Base-by-base conservation (phyloP, 2,797 vertebrate species). In the Chrosomus eos region DNA sequence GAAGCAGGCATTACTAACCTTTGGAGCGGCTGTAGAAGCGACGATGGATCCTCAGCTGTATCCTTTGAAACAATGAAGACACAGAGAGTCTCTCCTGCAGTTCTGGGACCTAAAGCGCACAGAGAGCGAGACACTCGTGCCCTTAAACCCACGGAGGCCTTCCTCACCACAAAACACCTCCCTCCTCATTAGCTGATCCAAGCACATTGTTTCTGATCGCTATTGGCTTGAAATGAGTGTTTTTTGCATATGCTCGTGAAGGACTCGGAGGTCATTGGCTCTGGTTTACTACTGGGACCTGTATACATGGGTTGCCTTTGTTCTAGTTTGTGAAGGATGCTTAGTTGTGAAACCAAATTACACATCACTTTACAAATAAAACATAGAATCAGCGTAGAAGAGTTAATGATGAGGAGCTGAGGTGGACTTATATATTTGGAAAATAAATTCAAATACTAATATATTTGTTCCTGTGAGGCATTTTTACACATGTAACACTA, bases 141-240 rank as follows among this genome's bases (percentile, higher is more conserved):
- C 92, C 89, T 93, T 90, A 94, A 94, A 91, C 89, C 94, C 90
- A 87, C 36, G 78, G 93, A 94, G 94, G 92, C 87, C 62, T 64
- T 64, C 28, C 28, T 64, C 7, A 3, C 62, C 82, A 88, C 85
- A 53, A 78, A 91, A 75, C 80, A 89, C 93, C 94, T 93, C 93
- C 94, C 92, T 89, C 88, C 89, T 93, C 92, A 94, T 94, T 93
- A 93, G 93, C 89, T 92, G 92, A 93, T 93, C 91, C 93, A 91
- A 92, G 92, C 93, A 91, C 79, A 93, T 94, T 67, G 93, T 93
- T 91, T 85, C 82, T 89, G 80, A 89, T 82, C 80, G 81, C 58
- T 80, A 73, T 76, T 87, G 83, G 89, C 85, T 81, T 88, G 79
- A 71, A 84, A 58, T 55, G 43, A 0, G 38, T 66, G 62, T 77